A percentile compares a stretch with the other conserved stretches of the same genome.
Evolutionary conservation across 2,113 vertebrate genomes (phyloP).

Genomic region (Psilopogon haemacephalus): DNA sequence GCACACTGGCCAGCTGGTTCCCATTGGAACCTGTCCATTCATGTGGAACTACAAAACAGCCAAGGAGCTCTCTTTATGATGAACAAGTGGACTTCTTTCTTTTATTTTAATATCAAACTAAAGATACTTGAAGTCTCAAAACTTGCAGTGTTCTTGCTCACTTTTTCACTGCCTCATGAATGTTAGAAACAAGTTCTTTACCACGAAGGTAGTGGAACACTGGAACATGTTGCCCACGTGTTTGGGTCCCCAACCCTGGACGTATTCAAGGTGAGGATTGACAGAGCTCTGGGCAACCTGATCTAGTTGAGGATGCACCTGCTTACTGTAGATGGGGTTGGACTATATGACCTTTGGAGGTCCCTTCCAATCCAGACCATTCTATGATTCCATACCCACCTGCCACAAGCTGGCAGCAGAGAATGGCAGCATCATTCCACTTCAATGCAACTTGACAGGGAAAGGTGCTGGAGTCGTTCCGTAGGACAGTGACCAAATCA

Average conservation of each 20-base stretch:
- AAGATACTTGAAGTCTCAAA: neutral
- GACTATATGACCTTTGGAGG: no score
- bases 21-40: neutral
- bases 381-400: no score
- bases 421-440: neutral
- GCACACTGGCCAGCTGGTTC: neutral
- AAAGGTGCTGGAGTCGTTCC: neutral
- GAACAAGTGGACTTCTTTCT: neutral
- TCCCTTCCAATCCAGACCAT: no score
- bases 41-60: neutral
- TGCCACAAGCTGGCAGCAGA: neutral
- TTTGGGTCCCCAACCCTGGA: no score
- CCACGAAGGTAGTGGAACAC: no score
- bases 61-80: neutral
- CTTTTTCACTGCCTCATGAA: accelerated
- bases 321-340: no score
- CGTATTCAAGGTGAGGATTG: no score
- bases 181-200: no score
- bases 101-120: neutral
- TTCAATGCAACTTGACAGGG: no score
- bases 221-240: no score
- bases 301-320: no score
- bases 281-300: no score
- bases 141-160: accelerated
- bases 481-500: neutral